Evolutionary conservation across 1,140 invertebrate species (phyloP).

Genomic region (Battus philenor): DNA sequence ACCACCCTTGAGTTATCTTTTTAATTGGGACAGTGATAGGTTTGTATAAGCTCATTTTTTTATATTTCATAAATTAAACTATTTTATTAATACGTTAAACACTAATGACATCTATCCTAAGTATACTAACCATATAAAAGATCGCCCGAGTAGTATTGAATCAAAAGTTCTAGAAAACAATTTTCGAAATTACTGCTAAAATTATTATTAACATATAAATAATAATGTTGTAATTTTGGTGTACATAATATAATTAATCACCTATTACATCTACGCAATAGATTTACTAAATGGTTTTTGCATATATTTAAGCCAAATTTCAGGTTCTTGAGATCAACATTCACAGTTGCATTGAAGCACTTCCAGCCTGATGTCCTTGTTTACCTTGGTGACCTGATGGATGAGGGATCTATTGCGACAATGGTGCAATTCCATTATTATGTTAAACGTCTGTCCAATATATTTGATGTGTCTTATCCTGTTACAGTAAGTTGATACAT

Average conservation of each 20-base stretch:
- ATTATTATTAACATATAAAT: too few species aligned
- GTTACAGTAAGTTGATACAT: constrained; percentile 66
- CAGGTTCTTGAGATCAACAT: constrained; percentile 89
- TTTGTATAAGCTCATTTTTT: too few species aligned
- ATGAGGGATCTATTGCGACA: constrained; percentile 90
- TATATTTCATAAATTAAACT: background rate
- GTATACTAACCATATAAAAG: too few species aligned
- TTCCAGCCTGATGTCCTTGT: constrained; percentile 90
- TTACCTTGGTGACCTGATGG: constrained; percentile 94
- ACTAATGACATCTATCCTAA: background rate
- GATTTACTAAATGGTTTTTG: constrained; percentile 10
- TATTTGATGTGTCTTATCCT: constrained; percentile 80
- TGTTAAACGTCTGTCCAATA: constrained; percentile 81
- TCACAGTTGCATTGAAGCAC: constrained; percentile 81
- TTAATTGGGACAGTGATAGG: constrained; percentile 91
- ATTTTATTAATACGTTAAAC: constrained; percentile 4
- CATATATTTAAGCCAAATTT: constrained; percentile 30
- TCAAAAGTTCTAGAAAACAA: too few species aligned
- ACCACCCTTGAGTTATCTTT: constrained; percentile 73
- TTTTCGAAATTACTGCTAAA: too few species aligned
- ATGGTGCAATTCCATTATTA: constrained; percentile 82
- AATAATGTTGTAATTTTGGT: too few species aligned
- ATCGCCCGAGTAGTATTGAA: too few species aligned
- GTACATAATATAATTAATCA: too few species aligned
- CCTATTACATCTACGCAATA: background rate